Base-by-base conservation (phyloP, 1,140 invertebrate genomes). In the Tenebrio molitor region DNA sequence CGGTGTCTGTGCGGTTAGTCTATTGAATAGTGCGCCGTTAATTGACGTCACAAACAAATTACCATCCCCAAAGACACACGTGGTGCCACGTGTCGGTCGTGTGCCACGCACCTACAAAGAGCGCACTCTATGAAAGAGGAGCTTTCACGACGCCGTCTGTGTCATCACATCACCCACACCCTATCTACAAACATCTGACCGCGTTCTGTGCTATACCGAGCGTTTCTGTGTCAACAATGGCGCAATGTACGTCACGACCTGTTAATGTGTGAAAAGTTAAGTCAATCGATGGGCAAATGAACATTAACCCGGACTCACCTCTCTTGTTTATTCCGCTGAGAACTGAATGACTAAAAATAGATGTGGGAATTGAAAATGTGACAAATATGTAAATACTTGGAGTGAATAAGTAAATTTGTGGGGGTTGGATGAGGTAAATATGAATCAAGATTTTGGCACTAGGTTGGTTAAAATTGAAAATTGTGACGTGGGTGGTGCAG, bases 51-150 rank as follows among this genome's bases (percentile, higher is more conserved):
- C 21, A 58, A 50, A 19, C 44, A 50, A 53, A 53, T 53, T 53
- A 23, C 46, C 46, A 53, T n/a, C 46, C 46, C 46, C 10, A 53
- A 29, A 58, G 23, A 29, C 50, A 58, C 50, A 58, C 50, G 50
- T 58, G 50, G 6, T 2, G 44, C 3, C 50, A 29, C 50, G 50
- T 58, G 50, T 7, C 50, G 23, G 50, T 6, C 17, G 46, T 25
- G 19, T n/a, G 46, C 19, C 41, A 12, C 46, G n/a, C 50, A 58
- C 50, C 50, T 58, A 58, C 50, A 29, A 58, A 29, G 23, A 58
- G 50, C 50, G 50, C 50, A 58, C 50, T 58, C 50, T 58, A 8
- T 58, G 50, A 19, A 50, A 50, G 44, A 58, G 50, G 50, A 58
- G 50, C 50, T 58, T 58, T 53, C 19, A 14, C 50, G 29, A 12